These are phyloP conservation scores for Paradisaea rubra DNA, from an alignment of 2,113 vertebrate genomes.

Conservation along the genomic window DNA sequence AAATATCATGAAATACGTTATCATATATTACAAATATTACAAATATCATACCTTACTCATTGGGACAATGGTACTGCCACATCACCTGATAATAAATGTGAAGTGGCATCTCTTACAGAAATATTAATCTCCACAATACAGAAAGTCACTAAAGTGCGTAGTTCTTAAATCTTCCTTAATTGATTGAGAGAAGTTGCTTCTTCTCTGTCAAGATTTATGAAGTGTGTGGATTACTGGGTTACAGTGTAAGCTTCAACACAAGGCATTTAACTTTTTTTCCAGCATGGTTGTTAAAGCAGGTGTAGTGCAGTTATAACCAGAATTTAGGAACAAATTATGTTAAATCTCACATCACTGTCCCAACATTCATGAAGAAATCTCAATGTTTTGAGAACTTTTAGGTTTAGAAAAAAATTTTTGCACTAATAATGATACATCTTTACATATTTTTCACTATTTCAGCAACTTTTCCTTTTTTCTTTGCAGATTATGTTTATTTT, in stretches of 20 bases:
- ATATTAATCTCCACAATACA: background rate
- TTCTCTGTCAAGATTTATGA: background rate
- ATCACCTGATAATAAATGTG: background rate
- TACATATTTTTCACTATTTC: background rate
- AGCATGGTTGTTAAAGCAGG: background rate
- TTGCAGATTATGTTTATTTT: slow-evolving; percentile 98
- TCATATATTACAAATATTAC: too few relatives aligned
- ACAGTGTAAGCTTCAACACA: background rate
- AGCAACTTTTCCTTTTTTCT: background rate
- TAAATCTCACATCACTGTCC: background rate
- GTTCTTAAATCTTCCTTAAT: background rate
- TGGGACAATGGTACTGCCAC: background rate
- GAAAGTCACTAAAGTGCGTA: accelerated
- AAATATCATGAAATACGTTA: background rate
- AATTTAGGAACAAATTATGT: background rate
- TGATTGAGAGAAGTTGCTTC: accelerated
- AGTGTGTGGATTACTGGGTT: background rate
- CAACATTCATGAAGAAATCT: background rate
- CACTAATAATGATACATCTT: background rate
- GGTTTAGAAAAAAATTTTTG: background rate
- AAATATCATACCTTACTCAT: background rate
- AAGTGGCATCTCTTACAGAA: background rate
- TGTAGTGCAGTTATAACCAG: background rate
- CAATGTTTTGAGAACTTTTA: background rate
- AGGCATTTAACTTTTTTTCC: background rate